Evolutionary conservation across 2,113 vertebrate genomes (phyloP).

Genomic region (Ptilonorhynchus violaceus): DNA sequence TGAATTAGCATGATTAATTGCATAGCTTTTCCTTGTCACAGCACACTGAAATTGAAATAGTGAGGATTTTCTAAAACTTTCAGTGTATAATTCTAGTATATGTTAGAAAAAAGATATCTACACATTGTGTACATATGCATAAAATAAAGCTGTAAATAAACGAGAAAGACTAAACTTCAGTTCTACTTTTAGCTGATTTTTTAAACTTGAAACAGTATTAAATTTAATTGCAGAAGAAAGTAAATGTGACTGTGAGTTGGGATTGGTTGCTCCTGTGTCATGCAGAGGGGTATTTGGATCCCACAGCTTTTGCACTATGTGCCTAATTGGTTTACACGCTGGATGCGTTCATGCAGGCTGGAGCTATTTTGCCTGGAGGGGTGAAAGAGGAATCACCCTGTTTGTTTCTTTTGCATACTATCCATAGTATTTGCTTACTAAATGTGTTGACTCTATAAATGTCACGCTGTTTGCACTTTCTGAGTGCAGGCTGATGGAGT

Average conservation of each 20-base stretch:
- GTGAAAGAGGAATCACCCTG: slow-evolving; percentile 1
- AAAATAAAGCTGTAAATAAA: slow-evolving; percentile 34
- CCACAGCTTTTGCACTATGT: background rate
- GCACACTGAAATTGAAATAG: background rate
- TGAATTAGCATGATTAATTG: slow-evolving; percentile 61
- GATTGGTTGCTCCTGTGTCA: background rate
- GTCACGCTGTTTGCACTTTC: background rate
- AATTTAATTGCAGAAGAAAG: slow-evolving; percentile 3
- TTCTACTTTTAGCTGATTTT: background rate
- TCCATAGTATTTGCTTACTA: background rate
- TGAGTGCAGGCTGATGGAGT: background rate
- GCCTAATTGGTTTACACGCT: background rate
- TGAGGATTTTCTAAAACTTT: background rate
- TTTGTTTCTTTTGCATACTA: background rate
- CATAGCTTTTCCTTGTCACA: slow-evolving; percentile 29
- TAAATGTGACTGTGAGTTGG: background rate
- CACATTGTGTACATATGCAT: background rate
- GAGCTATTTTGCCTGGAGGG: slow-evolving; percentile 1
- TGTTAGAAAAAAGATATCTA: background rate
- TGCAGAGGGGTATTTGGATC: background rate
- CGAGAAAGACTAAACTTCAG: background rate
- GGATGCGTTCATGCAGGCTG: background rate
- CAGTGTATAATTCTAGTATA: background rate
- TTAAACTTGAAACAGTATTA: background rate
- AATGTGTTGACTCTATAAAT: background rate